Evolutionary conservation across 2,113 vertebrate species (phyloP), one percentile per base, ranked within the genome.

Genomic region (Lamprotornis superbus): DNA sequence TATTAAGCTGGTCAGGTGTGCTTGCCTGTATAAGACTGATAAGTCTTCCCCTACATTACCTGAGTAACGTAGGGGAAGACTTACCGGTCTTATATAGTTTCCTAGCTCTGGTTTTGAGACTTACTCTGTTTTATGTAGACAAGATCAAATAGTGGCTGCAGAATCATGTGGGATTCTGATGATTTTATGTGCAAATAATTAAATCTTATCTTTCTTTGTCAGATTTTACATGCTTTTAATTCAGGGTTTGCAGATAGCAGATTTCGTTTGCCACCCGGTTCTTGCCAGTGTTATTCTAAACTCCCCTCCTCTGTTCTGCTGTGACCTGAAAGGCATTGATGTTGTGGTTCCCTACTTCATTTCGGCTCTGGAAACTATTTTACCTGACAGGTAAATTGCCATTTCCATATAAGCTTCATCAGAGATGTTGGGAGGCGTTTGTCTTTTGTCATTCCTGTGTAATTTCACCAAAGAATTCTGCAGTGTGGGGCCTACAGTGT

Each of bases 161-260:
- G 18, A 2, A 67, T 97, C 81, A 5, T 89, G 81, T 83, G 65
- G 40, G 23, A 77, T 85, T 60, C 69, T 85, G 82, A 53, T 94
- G 57, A 21, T 65, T 91, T 94, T 92, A 80, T 91, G 69, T 93
- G 61, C 83, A 96, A 95, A 89, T 95, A 84, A 96, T 97, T 94
- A 95, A 97, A 97, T 39, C 88, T 95, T 97, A 21, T 97, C 76
- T 96, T 97, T 98, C 97, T 98, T 96, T 97, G 98, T 97, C 96
- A 99, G 99, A 97, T 99, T 99, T 98, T 99, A 99, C 98, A 99
- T 99, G 99, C 98, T 99, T 97, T 98, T 99, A 97, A 99, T 99
- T 98, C 99, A 99, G 98, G 99, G 99, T 97, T 98, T 99, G 96
- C 99, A 99, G 98, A 99, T 99, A 97, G 98, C 98, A 19, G 99